These are phyloP conservation scores for Eilema caniola DNA, from an alignment of 2,888 invertebrate genomes.

Conservation along the genomic window DNA sequence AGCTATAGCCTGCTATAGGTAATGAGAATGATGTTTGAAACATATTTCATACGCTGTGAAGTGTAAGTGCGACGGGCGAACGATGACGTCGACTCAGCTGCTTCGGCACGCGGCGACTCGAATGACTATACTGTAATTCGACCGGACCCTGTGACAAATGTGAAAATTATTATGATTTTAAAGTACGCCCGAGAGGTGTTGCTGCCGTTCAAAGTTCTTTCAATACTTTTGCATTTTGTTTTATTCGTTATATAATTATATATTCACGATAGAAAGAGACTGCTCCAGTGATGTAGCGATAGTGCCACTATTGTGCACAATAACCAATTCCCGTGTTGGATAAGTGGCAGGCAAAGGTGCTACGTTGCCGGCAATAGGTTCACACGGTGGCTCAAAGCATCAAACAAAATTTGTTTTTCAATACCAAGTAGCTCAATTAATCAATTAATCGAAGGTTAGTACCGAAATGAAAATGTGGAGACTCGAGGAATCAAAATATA, in stretches of 20 bases:
- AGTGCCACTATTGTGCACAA: not conserved
- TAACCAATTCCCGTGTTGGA: not conserved
- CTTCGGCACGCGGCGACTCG: conserved; percentile 69
- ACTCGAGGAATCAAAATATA: too few species aligned
- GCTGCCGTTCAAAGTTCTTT: conserved; percentile 20
- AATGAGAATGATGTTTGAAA: conserved; percentile 38
- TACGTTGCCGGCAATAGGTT: not conserved
- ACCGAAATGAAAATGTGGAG: too few species aligned
- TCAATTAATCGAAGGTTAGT: too few species aligned
- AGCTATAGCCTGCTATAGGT: conserved; percentile 16
- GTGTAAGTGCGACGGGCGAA: conserved; percentile 45
- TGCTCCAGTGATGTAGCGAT: too few species aligned
- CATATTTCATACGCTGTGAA: conserved; percentile 48
- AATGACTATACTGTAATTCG: conserved; percentile 75
- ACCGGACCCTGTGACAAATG: conserved; percentile 76
- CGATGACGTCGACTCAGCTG: conserved; percentile 68
- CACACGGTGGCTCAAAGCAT: not conserved
- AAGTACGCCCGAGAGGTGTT: conserved; percentile 50
- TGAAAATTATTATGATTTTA: conserved; percentile 73
- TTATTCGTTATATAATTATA: too few species aligned
- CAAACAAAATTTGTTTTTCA: too few species aligned
- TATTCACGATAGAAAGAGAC: too few species aligned
- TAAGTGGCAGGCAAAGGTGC: not conserved
- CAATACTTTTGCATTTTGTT: not conserved
- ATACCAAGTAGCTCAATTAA: too few species aligned